Evolutionary conservation across 1,140 invertebrate genomes (phyloP).

Genomic region (Harpegnathos saltator): DNA sequence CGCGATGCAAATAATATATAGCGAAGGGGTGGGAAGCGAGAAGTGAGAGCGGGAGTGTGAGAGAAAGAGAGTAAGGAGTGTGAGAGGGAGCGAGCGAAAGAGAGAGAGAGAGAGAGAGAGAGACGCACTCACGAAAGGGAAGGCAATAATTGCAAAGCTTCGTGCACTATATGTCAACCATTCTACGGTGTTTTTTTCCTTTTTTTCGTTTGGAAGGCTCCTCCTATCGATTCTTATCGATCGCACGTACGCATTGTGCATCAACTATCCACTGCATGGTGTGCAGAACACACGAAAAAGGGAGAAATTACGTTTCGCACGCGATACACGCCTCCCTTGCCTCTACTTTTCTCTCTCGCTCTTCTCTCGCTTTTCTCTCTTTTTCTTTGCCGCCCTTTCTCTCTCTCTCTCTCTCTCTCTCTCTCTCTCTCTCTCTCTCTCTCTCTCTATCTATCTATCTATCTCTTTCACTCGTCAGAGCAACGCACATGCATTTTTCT

Average conservation of each 20-base stretch:
- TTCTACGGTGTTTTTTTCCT: conserved; percentile 43
- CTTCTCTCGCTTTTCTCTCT: not conserved
- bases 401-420: not conserved
- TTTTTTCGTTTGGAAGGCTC: conserved; percentile 45
- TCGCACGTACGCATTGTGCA: conserved; percentile 21
- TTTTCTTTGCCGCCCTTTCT: not conserved
- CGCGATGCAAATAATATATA: conserved; percentile 51
- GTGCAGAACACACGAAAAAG: conserved; percentile 43
- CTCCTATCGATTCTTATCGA: conserved; percentile 48
- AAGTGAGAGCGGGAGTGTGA: not conserved
- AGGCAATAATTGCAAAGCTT: conserved; percentile 56
- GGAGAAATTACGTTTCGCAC: conserved; percentile 54
- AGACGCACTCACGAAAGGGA: conserved; percentile 24
- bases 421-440: not conserved
- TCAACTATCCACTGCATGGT: conserved; percentile 10
- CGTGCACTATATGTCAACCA: conserved; percentile 42
- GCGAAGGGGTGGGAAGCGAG: not conserved
- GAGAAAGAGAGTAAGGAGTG: no score
- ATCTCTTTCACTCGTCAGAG: not conserved
- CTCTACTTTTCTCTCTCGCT: not conserved
- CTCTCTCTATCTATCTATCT: not conserved
- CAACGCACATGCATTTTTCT: conserved; percentile 10
- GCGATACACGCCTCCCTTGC: conserved; percentile 39
- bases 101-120: no score
- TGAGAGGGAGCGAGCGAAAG: no score